A percentile compares a stretch with the other conserved stretches of the same genome.
phyloP scores from a whole-genome alignment of 2,888 invertebrate species.

The Pedicia rivosa region DNA sequence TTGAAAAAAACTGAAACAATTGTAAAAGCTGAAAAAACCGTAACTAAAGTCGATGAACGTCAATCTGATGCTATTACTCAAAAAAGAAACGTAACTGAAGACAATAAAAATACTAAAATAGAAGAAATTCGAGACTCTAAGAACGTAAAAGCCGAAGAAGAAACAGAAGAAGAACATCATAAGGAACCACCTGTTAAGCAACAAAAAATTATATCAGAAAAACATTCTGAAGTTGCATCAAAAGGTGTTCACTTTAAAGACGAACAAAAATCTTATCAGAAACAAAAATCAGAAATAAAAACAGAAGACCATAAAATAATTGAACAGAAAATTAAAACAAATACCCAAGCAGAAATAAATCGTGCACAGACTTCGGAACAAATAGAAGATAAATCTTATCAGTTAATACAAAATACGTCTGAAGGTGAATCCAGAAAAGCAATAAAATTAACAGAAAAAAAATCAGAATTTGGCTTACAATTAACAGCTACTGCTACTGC shows the following conservation, averaged over 20 bases:
- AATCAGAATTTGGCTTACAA: too few species aligned
- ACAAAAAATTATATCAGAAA: too few species aligned
- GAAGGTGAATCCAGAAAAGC: too few species aligned
- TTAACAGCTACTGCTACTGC: too few species aligned
- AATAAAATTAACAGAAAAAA: too few species aligned
- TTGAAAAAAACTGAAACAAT: too few species aligned
- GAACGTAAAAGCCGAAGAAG: conserved; percentile 9
- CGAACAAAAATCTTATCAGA: conserved; percentile 3
- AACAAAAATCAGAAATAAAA: conserved; percentile 6
- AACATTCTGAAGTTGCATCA: not conserved
- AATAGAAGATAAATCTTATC: conserved; percentile 7
- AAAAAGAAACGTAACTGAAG: conserved; percentile 9
- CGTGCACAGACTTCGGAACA: not conserved
- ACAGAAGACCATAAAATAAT: conserved; percentile 6
- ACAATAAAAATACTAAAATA: too few species aligned
- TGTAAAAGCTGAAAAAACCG: too few species aligned
- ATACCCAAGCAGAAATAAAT: not conserved
- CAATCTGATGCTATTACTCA: conserved; percentile 11
- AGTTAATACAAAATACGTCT: too few species aligned
- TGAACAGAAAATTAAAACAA: conserved; percentile 2
- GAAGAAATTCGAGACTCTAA: too few species aligned
- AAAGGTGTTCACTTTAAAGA: too few species aligned
- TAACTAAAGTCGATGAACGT: conserved; percentile 11
- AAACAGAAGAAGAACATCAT: conserved; percentile 10
- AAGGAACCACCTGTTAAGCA: conserved; percentile 1